Evolutionary conservation across 37 sponge, comb jelly and placozoan genomes (phyloP).

Genomic region (Cliona cf. orientalis): DNA sequence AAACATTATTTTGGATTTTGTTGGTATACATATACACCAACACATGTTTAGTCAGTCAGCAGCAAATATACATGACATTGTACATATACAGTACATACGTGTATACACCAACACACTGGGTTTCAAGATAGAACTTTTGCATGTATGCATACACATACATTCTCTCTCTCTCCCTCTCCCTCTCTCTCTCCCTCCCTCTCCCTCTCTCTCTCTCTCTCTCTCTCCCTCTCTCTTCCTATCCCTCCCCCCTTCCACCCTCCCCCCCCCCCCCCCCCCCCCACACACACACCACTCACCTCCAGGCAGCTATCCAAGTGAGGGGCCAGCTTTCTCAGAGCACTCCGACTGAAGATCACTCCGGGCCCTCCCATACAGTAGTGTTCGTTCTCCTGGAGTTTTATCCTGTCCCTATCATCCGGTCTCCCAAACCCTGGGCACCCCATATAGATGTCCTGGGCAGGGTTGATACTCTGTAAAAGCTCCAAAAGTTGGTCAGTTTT

Average conservation of each 20-base stretch:
- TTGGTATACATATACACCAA: no score
- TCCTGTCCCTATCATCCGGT: constrained; percentile 37
- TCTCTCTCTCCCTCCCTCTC: no score
- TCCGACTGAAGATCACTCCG: constrained; percentile 72
- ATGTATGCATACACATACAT: background rate
- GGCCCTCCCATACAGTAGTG: constrained; percentile 91
- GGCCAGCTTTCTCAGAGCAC: constrained; percentile 52
- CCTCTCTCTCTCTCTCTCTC: no score
- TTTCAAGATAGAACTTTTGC: no score
- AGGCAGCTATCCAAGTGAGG: constrained; percentile 65
- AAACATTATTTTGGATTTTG: no score
- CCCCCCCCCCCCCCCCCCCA: background rate
- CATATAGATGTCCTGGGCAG: constrained; percentile 76
- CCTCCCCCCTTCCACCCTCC: background rate
- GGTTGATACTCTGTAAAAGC: constrained; percentile 50
- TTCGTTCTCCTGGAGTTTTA: constrained; percentile 56
- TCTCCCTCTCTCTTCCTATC: no score
- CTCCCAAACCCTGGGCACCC: constrained; percentile 78
- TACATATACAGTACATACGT: no score
- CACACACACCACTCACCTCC: constrained; percentile 26
- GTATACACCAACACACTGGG: no score
- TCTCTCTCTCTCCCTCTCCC: no score
- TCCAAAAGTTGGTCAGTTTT: constrained; percentile 32
- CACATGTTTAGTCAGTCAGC: no score
- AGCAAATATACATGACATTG: no score